Base-by-base conservation (phyloP, 2,888 invertebrate genomes). In the Pomacea canaliculata region DNA sequence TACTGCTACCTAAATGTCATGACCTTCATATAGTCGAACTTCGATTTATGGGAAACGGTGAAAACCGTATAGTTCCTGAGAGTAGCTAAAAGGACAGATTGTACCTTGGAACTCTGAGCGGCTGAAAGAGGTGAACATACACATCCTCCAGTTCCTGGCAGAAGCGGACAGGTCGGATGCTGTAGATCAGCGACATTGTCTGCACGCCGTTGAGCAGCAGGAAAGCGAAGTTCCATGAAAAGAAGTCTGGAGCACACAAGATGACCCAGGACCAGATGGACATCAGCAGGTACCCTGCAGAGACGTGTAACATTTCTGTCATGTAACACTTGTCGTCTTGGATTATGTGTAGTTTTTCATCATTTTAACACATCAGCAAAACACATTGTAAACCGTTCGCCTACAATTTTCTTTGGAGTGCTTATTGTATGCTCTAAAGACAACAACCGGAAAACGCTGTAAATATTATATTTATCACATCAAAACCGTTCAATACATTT, bases 241-340 rank as follows among this genome's bases (percentile, higher is more conserved):
- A 96, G 10, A 96, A 94, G 87, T 96, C 95, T 0, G 96, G 96
- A 0, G 96, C 95, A 87, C 96, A 96, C 79, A 96, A 94, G 48
- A 96, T 94, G 86, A 95, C 95, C 96, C 96, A 96, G n/a, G 96
- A 95, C 96, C 96, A 96, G 76, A 95, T 94, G 0, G 95, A 95
- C 89, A 95, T 94, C 80, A 96, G 90, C 92, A 96, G 93, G 88
- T 95, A 94, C 49, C 94, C 96, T 96, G 87, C 68, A 91, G 88
- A 3, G 79, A 51, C 70, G 48, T 27, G 37, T 27, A n/a, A 23
- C 68, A 46, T 19, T n/a, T 13, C 37, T 10, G 9, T 68, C 37
- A 19, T 37, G n/a, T 18, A 27, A n/a, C n/a, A 19, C 37, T 0
- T 37, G 37, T 37, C 37, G 5, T 37, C 37, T 37, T 37, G 37